Base-by-base conservation (phyloP, 2,888 invertebrate species). In the Osmoderma eremita region DNA sequence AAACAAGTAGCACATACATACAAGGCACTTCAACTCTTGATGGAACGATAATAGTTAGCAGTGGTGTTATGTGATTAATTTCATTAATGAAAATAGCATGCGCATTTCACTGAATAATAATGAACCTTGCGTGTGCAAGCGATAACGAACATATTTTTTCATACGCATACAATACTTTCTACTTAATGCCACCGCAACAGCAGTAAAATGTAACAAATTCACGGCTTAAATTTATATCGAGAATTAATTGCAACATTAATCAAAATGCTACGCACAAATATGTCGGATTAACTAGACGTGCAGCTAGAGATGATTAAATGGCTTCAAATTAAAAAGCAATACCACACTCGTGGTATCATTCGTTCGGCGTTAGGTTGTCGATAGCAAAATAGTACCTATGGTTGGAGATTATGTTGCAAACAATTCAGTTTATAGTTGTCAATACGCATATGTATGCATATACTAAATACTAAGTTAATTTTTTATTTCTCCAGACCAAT, bases 281-380 rank as follows among this genome's bases (percentile, higher is more conserved):
- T 72, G 67, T 51, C 61, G 45, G 39, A 63, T 48, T 17, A 30
- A 61, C 30, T 17, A 30, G 68, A 74, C 70, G 73, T 74, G 73
- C 73, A 74, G 66, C 68, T 54, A 69, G 67, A 65, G 61, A 75
- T 76, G 75, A 76, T 76, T 76, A 76, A 76, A 75, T 72, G 70
- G 72, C 70, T 71, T 71, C 72, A 75, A 77, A 77, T 76, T 75
- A 75, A 75, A 76, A 76, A 73, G 75, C 76, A 72, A 76, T 76
- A 76, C 69, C 71, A 42, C 68, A 63, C 56, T 49, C 38, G 30
- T 30, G 30, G 56, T 39, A 68, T 68, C 58, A 61, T 39, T 54
- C n/a, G 12, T 10, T 17, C 12, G 4, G 18, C 30, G n/a, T 8
- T 30, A 17, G 2, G 30, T 30, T 30, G 30, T 15, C 18, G 18